Evolutionary conservation across 2,113 vertebrate genomes (phyloP).

Genomic region (Tyrannus savana): DNA sequence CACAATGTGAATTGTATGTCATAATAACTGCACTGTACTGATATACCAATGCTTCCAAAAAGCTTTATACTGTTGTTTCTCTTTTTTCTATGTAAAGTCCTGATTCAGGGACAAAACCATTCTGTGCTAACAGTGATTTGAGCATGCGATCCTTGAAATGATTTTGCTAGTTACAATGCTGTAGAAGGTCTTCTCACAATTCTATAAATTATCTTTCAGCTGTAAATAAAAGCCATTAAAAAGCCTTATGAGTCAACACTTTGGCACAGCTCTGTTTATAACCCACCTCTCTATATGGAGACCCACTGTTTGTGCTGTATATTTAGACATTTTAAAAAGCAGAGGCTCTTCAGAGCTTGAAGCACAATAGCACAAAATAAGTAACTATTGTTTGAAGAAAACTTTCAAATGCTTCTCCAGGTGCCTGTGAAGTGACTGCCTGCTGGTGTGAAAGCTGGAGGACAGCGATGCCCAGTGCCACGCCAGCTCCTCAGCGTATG

Average conservation of each 20-base stretch:
- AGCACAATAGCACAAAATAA: not conserved
- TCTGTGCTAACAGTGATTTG: not conserved
- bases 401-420: not conserved
- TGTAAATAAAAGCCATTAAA: constrained; percentile 17
- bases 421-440: not conserved
- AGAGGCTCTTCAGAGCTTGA: not conserved
- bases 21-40: not conserved
- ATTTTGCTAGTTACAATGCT: not conserved
- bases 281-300: not conserved
- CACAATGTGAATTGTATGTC: not conserved
- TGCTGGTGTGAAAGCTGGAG: not conserved
- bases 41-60: not conserved
- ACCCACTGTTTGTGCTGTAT: not conserved
- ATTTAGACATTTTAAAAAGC: not conserved
- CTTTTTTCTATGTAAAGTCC: not conserved
- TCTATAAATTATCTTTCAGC: not conserved
- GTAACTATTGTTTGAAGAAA: not conserved
- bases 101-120: not conserved
- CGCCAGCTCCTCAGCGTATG: accelerated
- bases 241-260: not conserved
- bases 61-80: not conserved
- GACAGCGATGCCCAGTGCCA: accelerated
- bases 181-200: not conserved
- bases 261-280: not conserved
- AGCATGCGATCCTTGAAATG: accelerated